Conservation (phyloP, 1,140 invertebrate species). For the Chironomus tepperi region DNA sequence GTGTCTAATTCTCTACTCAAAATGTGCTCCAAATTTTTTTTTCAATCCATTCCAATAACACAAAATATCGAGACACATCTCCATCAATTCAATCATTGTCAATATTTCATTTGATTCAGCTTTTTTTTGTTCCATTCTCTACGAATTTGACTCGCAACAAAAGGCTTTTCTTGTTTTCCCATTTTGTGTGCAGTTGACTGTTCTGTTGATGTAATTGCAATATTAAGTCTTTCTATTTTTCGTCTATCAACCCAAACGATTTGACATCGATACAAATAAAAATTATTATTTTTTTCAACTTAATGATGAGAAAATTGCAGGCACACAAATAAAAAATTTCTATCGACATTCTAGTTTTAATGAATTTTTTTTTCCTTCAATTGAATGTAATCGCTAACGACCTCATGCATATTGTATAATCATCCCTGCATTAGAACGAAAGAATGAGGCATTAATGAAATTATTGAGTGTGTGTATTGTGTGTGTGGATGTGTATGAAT, state of each 20-base stretch:
- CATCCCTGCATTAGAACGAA: neutral
- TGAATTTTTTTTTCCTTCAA: neutral
- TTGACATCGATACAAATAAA: too few relatives aligned
- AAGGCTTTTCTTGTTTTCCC: neutral
- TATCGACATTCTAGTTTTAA: neutral
- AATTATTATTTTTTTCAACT: too few relatives aligned
- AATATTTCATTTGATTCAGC: too few relatives aligned
- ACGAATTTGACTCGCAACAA: neutral
- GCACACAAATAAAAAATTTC: neutral
- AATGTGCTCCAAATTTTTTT: too few relatives aligned
- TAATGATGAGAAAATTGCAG: slow-evolving; percentile 3
- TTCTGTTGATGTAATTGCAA: neutral
- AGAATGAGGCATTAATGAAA: too few relatives aligned
- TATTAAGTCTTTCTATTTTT: neutral
- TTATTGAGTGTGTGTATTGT: too few relatives aligned
- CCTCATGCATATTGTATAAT: slow-evolving; percentile 18
- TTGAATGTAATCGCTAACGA: slow-evolving; percentile 18
- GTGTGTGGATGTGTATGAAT: too few relatives aligned
- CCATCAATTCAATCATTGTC: neutral
- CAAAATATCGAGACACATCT: neutral
- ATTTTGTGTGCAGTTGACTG: neutral
- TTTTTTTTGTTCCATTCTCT: neutral
- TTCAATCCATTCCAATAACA: neutral
- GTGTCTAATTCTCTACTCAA: neutral
- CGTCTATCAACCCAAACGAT: neutral